Evolutionary conservation across 2,113 vertebrate species (phyloP).

Genomic region (Narcine bancroftii): DNA sequence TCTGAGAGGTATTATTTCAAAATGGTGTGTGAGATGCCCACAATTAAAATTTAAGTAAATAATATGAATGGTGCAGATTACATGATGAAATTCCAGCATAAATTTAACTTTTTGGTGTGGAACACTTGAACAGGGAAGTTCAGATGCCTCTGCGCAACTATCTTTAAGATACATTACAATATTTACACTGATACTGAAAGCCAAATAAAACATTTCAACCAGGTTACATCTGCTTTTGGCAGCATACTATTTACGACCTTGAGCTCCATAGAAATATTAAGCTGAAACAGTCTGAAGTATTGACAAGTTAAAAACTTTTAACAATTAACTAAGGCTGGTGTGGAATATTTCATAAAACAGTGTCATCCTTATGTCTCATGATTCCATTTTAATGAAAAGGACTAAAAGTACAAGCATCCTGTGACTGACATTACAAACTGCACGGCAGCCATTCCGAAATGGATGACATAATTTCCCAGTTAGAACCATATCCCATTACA

Average conservation of each 20-base stretch:
- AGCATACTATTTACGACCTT: not conserved
- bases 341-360: not conserved
- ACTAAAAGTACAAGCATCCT: constrained; percentile 16
- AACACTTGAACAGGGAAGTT: not conserved
- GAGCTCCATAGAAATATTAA: not conserved
- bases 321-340: too few relatives aligned
- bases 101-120: not conserved
- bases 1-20: not conserved
- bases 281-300: too few relatives aligned
- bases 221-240: constrained; percentile 5
- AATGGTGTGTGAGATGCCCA: not conserved
- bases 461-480: constrained; percentile 33
- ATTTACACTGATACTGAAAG: not conserved
- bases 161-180: not conserved
- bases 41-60: not conserved
- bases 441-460: not conserved
- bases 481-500: constrained; percentile 27
- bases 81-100: not conserved
- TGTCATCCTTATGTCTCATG: not conserved
- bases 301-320: not conserved
- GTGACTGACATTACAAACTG: not conserved
- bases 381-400: constrained; percentile 17
- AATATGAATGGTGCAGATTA: not conserved
- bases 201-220: not conserved
- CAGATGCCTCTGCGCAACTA: not conserved